Conservation (phyloP, 1,140 invertebrate genomes). For the Anagrus nilaparvatae region DNA sequence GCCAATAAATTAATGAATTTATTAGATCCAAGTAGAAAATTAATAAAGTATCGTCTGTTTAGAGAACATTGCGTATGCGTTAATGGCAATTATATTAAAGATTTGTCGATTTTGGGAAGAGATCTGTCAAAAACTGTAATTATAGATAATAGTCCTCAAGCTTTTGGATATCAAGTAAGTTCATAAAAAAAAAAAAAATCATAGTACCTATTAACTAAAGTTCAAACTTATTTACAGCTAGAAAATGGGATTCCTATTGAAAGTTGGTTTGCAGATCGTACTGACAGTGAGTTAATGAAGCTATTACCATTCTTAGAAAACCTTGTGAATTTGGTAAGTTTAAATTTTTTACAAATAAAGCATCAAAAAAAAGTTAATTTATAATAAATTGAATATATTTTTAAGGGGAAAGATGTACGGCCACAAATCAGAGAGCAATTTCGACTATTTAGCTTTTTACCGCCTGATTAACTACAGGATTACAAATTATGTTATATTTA, state of each 20-base stretch:
- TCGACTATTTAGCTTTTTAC: constrained; percentile 77
- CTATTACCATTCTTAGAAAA: constrained; percentile 88
- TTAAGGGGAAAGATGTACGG: constrained; percentile 82
- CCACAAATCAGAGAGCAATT: constrained; percentile 83
- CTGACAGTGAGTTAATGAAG: constrained; percentile 85
- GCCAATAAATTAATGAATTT: constrained; percentile 91
- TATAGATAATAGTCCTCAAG: constrained; percentile 87
- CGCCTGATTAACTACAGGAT: constrained; percentile 60
- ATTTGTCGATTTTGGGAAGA: constrained; percentile 83
- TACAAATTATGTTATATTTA: too few species aligned
- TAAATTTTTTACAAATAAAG: not conserved
- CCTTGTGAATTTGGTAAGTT: constrained; percentile 62
- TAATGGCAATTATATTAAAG: constrained; percentile 95
- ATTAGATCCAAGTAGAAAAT: constrained; percentile 77
- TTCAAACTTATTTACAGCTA: constrained; percentile 52
- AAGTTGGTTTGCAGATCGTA: constrained; percentile 91
- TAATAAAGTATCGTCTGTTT: constrained; percentile 88
- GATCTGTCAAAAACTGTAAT: constrained; percentile 89
- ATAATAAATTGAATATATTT: constrained; percentile 25
- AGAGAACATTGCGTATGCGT: constrained; percentile 92
- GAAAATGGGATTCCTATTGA: constrained; percentile 97
- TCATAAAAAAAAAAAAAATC: not conserved
- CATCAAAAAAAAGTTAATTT: constrained; percentile 2
- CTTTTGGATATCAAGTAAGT: constrained; percentile 78
- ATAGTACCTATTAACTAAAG: constrained; percentile 1